Evolutionary conservation across 2,113 vertebrate genomes (phyloP).

Genomic region (Spea multiplicata): DNA sequence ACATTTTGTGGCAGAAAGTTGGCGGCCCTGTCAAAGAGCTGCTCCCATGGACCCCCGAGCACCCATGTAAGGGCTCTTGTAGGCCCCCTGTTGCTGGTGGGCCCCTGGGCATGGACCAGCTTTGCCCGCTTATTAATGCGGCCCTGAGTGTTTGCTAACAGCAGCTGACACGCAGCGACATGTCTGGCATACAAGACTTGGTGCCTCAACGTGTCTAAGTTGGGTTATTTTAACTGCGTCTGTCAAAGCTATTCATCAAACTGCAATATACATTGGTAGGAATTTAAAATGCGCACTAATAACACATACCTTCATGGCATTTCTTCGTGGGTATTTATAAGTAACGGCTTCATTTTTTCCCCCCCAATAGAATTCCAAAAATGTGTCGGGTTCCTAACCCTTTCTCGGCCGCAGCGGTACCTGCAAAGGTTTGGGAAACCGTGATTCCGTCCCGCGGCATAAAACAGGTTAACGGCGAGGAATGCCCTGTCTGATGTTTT

Average conservation of each 20-base stretch:
- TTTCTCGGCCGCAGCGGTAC: too few species aligned
- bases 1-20: too few species aligned
- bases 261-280: background rate
- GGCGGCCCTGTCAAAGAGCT: too few species aligned
- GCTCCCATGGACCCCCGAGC: too few species aligned
- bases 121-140: too few species aligned
- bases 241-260: conserved; percentile 4
- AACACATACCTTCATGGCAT: conserved; percentile 23
- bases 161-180: conserved; percentile 1
- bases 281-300: background rate
- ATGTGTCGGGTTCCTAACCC: background rate
- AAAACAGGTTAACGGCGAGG: background rate
- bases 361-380: conserved; percentile 21
- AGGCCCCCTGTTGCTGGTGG: too few species aligned
- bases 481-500: background rate
- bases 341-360: conserved; percentile 3
- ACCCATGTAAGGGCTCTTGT: too few species aligned
- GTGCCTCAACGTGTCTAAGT: conserved; percentile 23
- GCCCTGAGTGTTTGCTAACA: background rate
- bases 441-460: background rate
- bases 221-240: conserved; percentile 1
- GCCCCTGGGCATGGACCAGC: too few species aligned
- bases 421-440: too few species aligned
- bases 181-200: background rate
- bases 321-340: conserved; percentile 5